A percentile compares a stretch with the other conserved stretches of the same genome.
Conservation (phyloP, 2,113 vertebrate genomes). For the Cryptomyrus ogoouensis region DNA sequence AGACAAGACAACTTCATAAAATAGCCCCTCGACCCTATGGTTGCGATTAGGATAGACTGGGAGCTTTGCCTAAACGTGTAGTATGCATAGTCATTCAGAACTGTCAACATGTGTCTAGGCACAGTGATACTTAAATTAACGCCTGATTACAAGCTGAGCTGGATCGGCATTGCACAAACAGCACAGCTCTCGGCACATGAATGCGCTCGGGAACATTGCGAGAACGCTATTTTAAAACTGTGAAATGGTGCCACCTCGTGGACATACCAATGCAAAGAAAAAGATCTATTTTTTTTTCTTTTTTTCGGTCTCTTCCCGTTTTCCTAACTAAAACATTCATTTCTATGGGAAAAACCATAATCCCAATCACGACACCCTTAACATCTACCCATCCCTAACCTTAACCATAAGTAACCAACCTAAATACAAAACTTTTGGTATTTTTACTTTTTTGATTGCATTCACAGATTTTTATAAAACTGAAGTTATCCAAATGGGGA, state of each 20-base stretch:
- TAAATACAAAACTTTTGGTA: too few species aligned
- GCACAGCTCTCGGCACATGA: background rate
- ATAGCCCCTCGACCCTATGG: background rate
- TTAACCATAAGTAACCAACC: too few species aligned
- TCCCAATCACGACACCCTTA: too few species aligned
- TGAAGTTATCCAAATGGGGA: too few species aligned
- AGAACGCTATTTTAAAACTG: background rate
- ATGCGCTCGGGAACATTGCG: background rate
- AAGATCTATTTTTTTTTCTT: background rate
- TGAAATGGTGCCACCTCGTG: slow-evolving; percentile 59
- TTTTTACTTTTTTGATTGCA: too few species aligned
- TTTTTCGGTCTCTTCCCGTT: background rate
- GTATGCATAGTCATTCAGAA: background rate
- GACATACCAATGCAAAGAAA: background rate
- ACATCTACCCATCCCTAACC: too few species aligned
- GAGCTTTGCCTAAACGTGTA: background rate
- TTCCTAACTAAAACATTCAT: too few species aligned
- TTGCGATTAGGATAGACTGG: background rate
- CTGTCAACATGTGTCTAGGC: background rate
- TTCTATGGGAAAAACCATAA: too few species aligned
- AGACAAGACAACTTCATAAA: background rate
- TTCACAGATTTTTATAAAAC: too few species aligned
- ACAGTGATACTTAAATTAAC: background rate
- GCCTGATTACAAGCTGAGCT: background rate
- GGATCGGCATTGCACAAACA: background rate